Percentiles rank a stretch among this genome's conserved stretches.
Conservation (phyloP, 2,888 invertebrate species). For the Schizaphis graminum region DNA sequence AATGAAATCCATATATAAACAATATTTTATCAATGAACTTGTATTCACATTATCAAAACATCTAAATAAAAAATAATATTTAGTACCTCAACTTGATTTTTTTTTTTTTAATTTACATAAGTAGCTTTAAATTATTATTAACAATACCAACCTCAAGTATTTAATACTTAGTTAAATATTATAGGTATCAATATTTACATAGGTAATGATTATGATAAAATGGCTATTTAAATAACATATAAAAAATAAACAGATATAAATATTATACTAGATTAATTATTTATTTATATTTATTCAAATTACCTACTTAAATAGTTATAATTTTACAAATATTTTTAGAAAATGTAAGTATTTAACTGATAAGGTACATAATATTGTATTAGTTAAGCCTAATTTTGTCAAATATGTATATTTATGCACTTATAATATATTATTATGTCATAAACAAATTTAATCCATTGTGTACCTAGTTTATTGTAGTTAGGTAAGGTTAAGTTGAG, state of each 20-base stretch:
- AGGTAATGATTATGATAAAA: background rate
- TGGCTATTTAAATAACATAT: slow-evolving; percentile 24
- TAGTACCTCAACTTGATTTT: background rate
- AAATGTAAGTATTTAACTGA: background rate
- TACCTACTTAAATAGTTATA: background rate
- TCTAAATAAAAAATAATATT: background rate
- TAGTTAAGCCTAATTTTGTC: background rate
- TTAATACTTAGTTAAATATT: slow-evolving; percentile 10
- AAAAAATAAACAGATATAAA: background rate
- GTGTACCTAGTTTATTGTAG: background rate
- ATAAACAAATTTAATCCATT: background rate
- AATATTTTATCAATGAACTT: slow-evolving; percentile 14
- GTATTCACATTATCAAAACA: background rate
- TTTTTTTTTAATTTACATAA: background rate
- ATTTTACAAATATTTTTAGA: background rate
- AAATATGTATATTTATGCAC: background rate
- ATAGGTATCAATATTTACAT: slow-evolving; percentile 23
- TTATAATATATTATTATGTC: background rate
- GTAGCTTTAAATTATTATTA: slow-evolving; percentile 24
- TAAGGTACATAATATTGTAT: background rate
- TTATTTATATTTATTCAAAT: background rate
- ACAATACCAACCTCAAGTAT: slow-evolving; percentile 30
- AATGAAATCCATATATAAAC: background rate
- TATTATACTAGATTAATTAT: background rate
- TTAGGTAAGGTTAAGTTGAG: background rate